A percentile compares a stretch with the other conserved stretches of the same genome.
phyloP scores from a whole-genome alignment of 2,797 vertebrate genomes.

The Dendrocincla fuliginosa region DNA sequence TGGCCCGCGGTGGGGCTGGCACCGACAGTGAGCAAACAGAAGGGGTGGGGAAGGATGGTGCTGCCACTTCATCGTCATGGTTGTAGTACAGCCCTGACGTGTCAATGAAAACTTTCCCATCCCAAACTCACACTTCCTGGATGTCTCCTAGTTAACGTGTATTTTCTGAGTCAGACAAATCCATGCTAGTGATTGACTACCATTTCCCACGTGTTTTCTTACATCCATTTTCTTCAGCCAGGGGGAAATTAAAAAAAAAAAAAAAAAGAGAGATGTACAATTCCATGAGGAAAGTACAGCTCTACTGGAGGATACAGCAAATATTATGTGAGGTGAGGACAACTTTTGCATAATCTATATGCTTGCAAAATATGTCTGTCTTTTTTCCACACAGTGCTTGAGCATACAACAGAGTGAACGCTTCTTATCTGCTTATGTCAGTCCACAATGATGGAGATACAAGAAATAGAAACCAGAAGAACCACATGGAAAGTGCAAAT shows the following conservation, averaged over 20 bases:
- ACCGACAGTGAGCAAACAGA: not conserved
- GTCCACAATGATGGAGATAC: not conserved
- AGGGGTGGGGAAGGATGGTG: not conserved
- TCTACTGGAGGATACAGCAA: not conserved
- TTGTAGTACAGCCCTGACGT: not conserved
- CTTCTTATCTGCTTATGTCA: not conserved
- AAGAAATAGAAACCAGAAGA: not conserved
- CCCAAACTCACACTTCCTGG: not conserved
- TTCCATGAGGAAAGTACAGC: not conserved
- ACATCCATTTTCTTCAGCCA: not conserved
- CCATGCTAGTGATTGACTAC: not conserved
- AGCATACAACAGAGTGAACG: not conserved
- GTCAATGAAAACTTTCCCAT: not conserved
- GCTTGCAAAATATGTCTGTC: not conserved
- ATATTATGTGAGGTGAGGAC: not conserved
- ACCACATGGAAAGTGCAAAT: not conserved
- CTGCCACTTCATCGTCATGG: accelerated
- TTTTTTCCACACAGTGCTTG: not conserved
- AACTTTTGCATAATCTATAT: not conserved
- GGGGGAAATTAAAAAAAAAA: not conserved
- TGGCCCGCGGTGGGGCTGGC: accelerated
- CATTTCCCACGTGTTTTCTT: not conserved
- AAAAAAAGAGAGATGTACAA: not conserved
- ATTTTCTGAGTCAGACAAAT: not conserved
- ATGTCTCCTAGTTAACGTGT: accelerated